Evolutionary conservation across 2,888 invertebrate genomes (phyloP), one percentile per base, ranked within the genome.

Genomic region (Criorhina ranunculi): DNA sequence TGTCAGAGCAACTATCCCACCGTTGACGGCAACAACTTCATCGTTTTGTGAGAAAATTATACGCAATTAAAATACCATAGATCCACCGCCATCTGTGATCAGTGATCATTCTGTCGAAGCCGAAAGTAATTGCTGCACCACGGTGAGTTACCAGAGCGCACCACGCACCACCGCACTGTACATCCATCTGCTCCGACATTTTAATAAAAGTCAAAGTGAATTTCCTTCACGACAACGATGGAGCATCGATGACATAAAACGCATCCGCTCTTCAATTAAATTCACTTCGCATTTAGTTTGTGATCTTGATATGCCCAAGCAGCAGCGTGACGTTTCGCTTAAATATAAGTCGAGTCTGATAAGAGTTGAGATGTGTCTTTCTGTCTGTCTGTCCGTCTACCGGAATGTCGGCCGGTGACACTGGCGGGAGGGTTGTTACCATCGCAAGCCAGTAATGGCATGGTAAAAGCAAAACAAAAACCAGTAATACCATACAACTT

Each of bases 261-360:
- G 85, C 85, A 85, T 85, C 85, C 85, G 85, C 85, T 85, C 85
- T 85, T 85, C 85, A 85, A 85, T 85, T 85, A 85, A 85, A 85
- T 59, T 85, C 80, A 85, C 85, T 80, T 85, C 80, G 42, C 80
- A 85, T 85, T 85, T 80, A 72, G 85, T 76, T 59, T 59, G 80
- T 76, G 80, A 85, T 85, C 85, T 85, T 85, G 80, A 85, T 85
- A 80, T 66, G 29, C 53, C 53, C 70, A 11, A 60, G 64, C 69
- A 80, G 80, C 85, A 66, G 76, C 64, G 85, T 85, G 85, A 85
- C 85, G 80, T 85, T 85, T 79, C 80, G 80, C 75, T 85, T 85
- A 79, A 85, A 80, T 85, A 80, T 85, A 79, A 85, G 75, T 85
- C 85, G 70, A 66, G 42, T 76, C 79, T 85, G 85, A 85, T 85